Evolutionary conservation across 2,797 vertebrate species (phyloP).

Genomic region (Hafferia zeledoni): DNA sequence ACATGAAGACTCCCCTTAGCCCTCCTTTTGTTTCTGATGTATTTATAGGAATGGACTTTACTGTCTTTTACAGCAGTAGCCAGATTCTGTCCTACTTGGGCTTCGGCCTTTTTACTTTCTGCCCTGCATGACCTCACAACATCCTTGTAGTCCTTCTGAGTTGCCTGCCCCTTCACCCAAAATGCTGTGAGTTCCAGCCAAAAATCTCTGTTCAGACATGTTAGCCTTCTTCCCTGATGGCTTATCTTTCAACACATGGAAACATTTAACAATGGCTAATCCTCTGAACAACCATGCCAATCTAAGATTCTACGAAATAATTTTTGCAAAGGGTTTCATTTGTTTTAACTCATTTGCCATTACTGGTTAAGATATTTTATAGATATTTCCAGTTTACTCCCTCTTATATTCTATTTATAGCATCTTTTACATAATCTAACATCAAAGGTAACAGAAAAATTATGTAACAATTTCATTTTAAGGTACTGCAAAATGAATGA

Average conservation of each 20-base stretch:
- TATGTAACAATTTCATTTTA: background rate
- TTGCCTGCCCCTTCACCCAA: background rate
- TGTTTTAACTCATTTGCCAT: background rate
- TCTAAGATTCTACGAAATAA: background rate
- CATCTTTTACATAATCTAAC: background rate
- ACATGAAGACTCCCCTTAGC: background rate
- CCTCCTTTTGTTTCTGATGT: background rate
- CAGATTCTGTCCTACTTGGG: background rate
- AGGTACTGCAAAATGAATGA: background rate
- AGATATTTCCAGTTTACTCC: background rate
- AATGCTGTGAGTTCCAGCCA: background rate
- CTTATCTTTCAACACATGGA: background rate
- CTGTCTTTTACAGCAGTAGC: background rate
- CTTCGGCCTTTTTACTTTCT: background rate
- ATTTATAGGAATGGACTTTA: background rate
- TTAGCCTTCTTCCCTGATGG: background rate
- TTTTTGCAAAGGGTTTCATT: background rate
- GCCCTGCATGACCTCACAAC: background rate
- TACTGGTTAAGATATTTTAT: background rate
- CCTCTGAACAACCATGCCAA: background rate
- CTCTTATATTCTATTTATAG: background rate
- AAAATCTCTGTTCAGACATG: background rate
- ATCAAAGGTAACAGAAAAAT: background rate
- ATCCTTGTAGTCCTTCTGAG: background rate
- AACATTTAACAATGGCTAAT: background rate